Evolutionary conservation across 1,140 invertebrate species (phyloP).

Genomic region (Papilio xuthus): DNA sequence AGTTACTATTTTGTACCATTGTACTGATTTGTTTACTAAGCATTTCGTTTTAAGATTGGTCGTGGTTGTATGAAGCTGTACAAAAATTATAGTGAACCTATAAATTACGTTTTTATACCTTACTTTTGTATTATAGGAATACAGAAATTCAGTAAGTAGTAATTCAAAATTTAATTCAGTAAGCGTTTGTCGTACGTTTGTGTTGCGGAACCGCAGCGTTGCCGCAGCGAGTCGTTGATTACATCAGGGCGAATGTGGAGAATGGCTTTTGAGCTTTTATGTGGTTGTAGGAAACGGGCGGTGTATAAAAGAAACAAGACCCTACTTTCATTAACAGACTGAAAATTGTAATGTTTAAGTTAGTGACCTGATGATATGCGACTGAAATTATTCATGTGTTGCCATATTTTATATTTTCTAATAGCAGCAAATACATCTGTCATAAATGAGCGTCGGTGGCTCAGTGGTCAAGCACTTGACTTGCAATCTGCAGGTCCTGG

Average conservation of each 20-base stretch:
- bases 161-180: no score
- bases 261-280: constrained; percentile 1
- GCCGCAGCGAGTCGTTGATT: not conserved
- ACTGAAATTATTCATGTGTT: no score
- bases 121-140: not conserved
- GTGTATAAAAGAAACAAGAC: not conserved
- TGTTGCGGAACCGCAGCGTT: not conserved
- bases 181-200: not conserved
- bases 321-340: not conserved
- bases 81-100: no score
- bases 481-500: no score
- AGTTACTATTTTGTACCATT: no score
- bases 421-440: no score
- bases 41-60: no score
- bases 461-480: no score
- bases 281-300: not conserved
- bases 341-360: not conserved
- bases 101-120: not conserved
- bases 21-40: no score
- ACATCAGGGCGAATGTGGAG: not conserved
- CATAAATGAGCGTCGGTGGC: no score
- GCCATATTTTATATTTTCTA: no score
- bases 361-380: not conserved
- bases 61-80: no score
- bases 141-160: not conserved